A percentile compares a stretch with the other conserved stretches of the same genome.
These are phyloP conservation scores for Leptosomus discolor DNA, from an alignment of 2,113 vertebrate genomes.

Conservation along the genomic window DNA sequence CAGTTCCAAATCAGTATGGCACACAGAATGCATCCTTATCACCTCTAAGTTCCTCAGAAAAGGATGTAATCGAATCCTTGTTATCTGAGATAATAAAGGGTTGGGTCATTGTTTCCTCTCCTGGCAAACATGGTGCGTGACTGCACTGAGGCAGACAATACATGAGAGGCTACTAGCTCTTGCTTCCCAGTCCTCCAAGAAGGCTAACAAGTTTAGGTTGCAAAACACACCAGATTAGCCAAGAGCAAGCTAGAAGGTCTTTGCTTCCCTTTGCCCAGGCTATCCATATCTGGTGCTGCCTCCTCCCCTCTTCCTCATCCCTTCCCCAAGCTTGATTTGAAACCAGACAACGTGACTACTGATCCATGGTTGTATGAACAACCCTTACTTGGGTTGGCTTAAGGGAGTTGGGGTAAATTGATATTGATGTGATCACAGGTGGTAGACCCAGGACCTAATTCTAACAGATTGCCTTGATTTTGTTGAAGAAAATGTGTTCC, in stretches of 20 bases:
- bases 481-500: background rate
- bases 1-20: background rate
- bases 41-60: background rate
- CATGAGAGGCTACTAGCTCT: background rate
- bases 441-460: background rate
- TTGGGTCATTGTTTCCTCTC: background rate
- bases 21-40: background rate
- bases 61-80: background rate
- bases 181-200: background rate
- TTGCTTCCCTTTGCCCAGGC: background rate
- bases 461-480: background rate
- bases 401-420: background rate
- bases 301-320: background rate
- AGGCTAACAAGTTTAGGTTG: background rate
- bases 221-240: background rate
- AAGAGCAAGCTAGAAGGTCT: background rate
- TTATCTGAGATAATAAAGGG: fast-evolving
- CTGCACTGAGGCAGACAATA: background rate
- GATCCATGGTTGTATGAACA: background rate
- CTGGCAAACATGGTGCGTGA: background rate
- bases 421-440: background rate
- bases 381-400: background rate
- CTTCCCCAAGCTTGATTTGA: background rate
- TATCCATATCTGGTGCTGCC: background rate
- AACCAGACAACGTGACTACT: background rate